phyloP scores from a whole-genome alignment of 2,888 invertebrate genomes.

The Caenorhabditis sp. region DNA sequence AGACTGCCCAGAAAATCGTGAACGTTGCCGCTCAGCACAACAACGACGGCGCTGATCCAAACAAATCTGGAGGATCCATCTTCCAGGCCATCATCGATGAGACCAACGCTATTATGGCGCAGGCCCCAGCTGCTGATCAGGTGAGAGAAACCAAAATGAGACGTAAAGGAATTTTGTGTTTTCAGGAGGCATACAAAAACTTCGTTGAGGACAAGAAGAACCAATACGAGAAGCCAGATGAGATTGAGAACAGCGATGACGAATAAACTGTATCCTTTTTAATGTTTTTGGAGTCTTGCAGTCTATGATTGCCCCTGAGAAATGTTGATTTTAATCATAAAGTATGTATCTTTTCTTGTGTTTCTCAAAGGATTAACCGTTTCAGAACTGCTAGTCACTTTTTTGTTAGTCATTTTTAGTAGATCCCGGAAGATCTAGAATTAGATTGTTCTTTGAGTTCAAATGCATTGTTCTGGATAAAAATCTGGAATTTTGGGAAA shows the following conservation, averaged over 20 bases:
- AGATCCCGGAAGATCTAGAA: too few species aligned
- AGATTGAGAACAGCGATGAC: background rate
- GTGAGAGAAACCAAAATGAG: background rate
- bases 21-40: slow-evolving; percentile 36
- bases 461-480: too few species aligned
- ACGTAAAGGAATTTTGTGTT: background rate
- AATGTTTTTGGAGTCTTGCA: background rate
- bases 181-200: slow-evolving; percentile 42
- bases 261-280: slow-evolving; percentile 8
- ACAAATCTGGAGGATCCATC: slow-evolving; percentile 40
- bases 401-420: too few species aligned
- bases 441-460: too few species aligned
- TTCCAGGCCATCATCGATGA: slow-evolving; percentile 49
- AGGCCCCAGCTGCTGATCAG: slow-evolving; percentile 42
- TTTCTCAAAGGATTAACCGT: too few species aligned
- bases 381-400: too few species aligned
- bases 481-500: too few species aligned
- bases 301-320: slow-evolving; percentile 10
- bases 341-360: slow-evolving; percentile 4
- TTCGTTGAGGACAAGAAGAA: slow-evolving; percentile 51
- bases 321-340: slow-evolving; percentile 2
- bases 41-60: slow-evolving; percentile 35
- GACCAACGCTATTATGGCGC: slow-evolving; percentile 37
- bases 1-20: slow-evolving; percentile 49
- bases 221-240: slow-evolving; percentile 38